Conservation (phyloP, 2,113 vertebrate genomes). For the Cyanocitta stelleri region DNA sequence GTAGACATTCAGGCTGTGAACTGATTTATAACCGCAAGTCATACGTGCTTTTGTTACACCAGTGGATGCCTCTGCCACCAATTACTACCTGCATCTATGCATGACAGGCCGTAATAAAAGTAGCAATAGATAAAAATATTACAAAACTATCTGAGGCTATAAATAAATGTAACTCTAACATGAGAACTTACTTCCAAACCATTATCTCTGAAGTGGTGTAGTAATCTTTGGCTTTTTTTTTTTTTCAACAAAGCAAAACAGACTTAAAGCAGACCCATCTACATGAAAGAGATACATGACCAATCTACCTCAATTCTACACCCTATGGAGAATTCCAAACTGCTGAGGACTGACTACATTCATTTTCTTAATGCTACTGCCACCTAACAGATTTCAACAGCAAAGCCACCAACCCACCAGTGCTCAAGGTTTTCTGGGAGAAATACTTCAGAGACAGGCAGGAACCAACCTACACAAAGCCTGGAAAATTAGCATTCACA, state of each 20-base stretch:
- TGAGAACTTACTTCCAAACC: neutral
- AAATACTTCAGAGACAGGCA: neutral
- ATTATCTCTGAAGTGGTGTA: neutral
- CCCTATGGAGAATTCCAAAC: neutral
- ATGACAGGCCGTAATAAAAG: neutral
- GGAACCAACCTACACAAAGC: neutral
- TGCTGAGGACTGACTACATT: neutral
- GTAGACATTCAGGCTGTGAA: neutral
- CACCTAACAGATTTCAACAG: neutral
- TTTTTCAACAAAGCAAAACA: neutral
- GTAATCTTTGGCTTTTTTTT: neutral
- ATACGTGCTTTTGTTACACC: neutral
- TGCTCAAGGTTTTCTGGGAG: neutral
- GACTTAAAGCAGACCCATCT: neutral
- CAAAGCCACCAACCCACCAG: neutral
- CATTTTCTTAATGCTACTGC: constrained; percentile 10
- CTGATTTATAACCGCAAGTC: neutral
- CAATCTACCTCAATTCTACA: neutral
- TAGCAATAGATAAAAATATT: fast-evolving
- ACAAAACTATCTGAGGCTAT: neutral
- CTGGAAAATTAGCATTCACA: neutral
- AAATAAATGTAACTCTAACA: neutral
- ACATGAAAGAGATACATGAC: neutral
- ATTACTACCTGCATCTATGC: neutral
- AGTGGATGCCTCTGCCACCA: neutral